Evolutionary conservation across 2,888 invertebrate genomes (phyloP), one percentile per base, ranked within the genome.

Genomic region (Mayetiola destructor): DNA sequence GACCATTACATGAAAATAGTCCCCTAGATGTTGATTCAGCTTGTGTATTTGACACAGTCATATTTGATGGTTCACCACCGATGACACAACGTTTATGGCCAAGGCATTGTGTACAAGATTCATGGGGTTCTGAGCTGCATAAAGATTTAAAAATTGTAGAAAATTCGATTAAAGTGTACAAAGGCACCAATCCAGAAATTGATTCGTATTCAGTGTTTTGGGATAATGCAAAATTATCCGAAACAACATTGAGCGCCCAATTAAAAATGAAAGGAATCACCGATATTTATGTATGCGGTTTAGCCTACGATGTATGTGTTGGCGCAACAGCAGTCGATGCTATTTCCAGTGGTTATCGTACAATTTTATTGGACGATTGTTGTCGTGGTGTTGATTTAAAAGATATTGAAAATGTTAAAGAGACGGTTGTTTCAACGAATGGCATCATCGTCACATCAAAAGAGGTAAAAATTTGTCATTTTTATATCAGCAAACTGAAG

Each of bases 151-250:
- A 88, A 77, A 86, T 86, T 57, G 76, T 82, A 39, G 85, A 88
- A 8, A 79, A 80, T 58, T 83, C 85, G 3, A 79, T 87, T 55
- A 86, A 88, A 69, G 82, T 92, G 56, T 88, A 88, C 73, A 92
- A 92, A 70, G 96, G 96, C 39, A 90, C 88, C 1, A 88, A 93
- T 73, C 86, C 95, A 0, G 90, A 93, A 63, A 88, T 96, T 58
- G 97, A 97, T 73, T 93, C 94, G 1, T 97, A 97, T 73, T 95
- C 95, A 0, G 96, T 94, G 52, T 97, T 97, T 77, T 94, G 92
- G 89, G 96, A 97, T 75, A 97, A 97, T 74, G 88, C 89, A 73
- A 91, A 90, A 72, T 75, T 88, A 60, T 85, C 87, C 1, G 85
- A 91, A 69, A 95, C 95, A 5, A 84, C 85, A 12, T 76, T 96